Percentiles rank a stretch among this genome's conserved stretches.
Conservation (phyloP, 1,140 invertebrate species). For the Trachymyrmex septentrionalis region DNA sequence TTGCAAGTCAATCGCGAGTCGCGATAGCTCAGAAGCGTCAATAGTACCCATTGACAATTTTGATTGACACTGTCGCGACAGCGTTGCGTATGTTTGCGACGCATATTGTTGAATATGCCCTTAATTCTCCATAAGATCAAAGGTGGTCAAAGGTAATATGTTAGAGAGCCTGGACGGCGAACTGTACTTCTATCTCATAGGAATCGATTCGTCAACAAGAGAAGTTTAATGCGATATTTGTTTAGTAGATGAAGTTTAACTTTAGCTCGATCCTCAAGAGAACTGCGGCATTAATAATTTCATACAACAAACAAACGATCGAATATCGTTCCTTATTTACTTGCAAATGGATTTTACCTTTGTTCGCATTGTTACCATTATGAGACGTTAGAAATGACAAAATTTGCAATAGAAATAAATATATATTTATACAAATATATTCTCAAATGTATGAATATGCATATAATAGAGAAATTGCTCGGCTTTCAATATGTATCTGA, state of each 20-base stretch:
- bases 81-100: no score
- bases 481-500: not conserved
- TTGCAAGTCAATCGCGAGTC: no score
- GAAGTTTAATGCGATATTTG: constrained; percentile 47
- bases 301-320: not conserved
- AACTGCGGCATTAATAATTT: constrained; percentile 22
- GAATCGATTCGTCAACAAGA: constrained; percentile 25
- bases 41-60: no score
- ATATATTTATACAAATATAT: not conserved
- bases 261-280: constrained; percentile 1
- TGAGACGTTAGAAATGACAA: not conserved
- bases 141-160: constrained; percentile 10
- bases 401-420: not conserved
- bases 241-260: not conserved
- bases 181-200: not conserved
- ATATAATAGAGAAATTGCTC: not conserved
- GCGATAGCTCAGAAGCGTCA: no score
- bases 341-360: not conserved
- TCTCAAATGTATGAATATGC: not conserved
- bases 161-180: not conserved
- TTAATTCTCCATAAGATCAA: not conserved
- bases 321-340: constrained; percentile 4
- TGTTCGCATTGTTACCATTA: not conserved
- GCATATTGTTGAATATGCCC: no score
- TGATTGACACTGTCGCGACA: no score